Conservation (phyloP, 1,140 invertebrate species). For the Psix sp. region DNA sequence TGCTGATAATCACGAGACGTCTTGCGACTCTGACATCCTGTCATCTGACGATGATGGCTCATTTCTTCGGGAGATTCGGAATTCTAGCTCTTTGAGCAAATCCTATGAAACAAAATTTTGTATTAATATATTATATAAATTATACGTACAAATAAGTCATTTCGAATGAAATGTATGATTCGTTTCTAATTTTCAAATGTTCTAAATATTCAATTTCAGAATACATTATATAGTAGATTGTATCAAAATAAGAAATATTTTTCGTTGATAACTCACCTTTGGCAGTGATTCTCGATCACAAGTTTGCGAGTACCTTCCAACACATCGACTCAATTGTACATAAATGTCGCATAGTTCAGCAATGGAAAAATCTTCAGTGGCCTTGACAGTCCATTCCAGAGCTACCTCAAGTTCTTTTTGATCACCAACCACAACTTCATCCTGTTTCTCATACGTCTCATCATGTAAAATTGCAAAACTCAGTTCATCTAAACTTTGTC, state of each 20-base stretch:
- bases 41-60: not conserved
- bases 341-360: conserved; percentile 81
- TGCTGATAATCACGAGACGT: too few species aligned
- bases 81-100: conserved; percentile 38
- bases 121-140: conserved; percentile 5
- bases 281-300: conserved; percentile 80
- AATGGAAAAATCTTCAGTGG: conserved; percentile 78
- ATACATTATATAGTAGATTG: too few species aligned
- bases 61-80: conserved; percentile 24
- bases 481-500: conserved; percentile 64
- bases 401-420: conserved; percentile 79
- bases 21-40: too few species aligned
- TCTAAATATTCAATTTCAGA: too few species aligned
- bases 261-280: too few species aligned
- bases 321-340: conserved; percentile 78
- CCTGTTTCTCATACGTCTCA: conserved; percentile 66
- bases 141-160: too few species aligned
- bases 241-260: too few species aligned
- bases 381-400: conserved; percentile 78
- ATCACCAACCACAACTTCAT: conserved; percentile 77
- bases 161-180: too few species aligned
- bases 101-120: conserved; percentile 14
- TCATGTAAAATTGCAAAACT: conserved; percentile 63
- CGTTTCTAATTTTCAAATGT: too few species aligned
- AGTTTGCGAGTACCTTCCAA: conserved; percentile 76